Percentiles rank a stretch among this genome's conserved stretches.
Conservation (phyloP, 2,113 vertebrate species). For the Muntiacus muntjak region DNA sequence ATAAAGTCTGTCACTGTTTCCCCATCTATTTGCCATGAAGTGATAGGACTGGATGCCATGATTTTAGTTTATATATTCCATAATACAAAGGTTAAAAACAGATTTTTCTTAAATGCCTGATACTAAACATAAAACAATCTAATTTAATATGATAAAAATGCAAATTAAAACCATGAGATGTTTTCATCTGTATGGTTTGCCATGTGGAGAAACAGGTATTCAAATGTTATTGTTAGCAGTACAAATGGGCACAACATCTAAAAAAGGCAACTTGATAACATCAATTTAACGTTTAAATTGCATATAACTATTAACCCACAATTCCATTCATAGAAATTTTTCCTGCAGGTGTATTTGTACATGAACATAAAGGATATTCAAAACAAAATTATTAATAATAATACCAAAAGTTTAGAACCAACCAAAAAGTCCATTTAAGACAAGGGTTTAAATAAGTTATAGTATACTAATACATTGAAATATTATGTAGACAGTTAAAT, state of each 20-base stretch:
- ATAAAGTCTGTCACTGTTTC: background rate
- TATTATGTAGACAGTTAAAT: background rate
- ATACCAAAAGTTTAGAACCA: slow-evolving; percentile 6
- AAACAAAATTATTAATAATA: background rate
- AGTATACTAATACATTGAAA: background rate
- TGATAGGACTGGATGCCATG: background rate
- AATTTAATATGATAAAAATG: slow-evolving; percentile 31
- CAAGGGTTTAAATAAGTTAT: background rate
- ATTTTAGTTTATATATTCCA: background rate
- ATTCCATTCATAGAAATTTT: background rate
- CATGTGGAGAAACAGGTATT: background rate
- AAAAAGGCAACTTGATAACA: background rate
- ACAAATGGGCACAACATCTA: background rate
- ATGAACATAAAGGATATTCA: background rate
- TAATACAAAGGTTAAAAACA: background rate
- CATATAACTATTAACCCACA: background rate
- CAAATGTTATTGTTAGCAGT: background rate
- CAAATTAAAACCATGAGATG: slow-evolving; percentile 10
- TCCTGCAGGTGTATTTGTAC: background rate
- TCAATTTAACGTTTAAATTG: background rate
- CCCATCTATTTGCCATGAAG: background rate
- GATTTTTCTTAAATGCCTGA: background rate
- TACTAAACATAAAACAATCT: background rate
- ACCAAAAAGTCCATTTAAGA: background rate
- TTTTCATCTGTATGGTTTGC: background rate